Percentiles rank a stretch among this genome's conserved stretches.
Conservation (phyloP, 2,113 vertebrate species). For the Indri indri region DNA sequence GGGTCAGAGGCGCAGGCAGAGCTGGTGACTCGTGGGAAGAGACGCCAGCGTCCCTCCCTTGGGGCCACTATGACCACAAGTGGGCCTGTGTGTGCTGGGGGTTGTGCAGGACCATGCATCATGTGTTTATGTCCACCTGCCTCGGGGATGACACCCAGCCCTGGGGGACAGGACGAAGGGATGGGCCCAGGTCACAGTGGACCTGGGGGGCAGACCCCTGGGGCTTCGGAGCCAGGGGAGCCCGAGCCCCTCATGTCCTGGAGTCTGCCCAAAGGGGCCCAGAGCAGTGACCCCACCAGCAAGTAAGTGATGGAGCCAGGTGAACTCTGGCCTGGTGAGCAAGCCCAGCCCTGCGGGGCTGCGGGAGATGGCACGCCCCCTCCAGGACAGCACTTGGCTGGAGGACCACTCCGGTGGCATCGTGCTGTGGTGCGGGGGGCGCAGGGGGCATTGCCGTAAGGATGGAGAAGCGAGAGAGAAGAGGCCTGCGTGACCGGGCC, state of each 20-base stretch:
- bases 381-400: neutral
- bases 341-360: neutral
- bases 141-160: neutral
- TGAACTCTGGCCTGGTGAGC: neutral
- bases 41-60: neutral
- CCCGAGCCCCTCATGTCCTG: neutral
- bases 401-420: neutral
- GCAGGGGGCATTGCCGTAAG: rapidly evolving
- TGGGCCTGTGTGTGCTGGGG: neutral
- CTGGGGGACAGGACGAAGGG: neutral
- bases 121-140: too few species aligned
- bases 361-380: neutral
- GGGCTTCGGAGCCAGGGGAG: neutral
- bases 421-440: neutral
- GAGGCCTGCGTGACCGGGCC: neutral
- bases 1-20: neutral
- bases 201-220: rapidly evolving
- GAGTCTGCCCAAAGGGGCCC: neutral
- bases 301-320: neutral
- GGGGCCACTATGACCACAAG: rapidly evolving
- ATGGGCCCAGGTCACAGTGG: neutral
- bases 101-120: neutral
- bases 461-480: rapidly evolving
- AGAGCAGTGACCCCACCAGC: neutral
- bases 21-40: neutral